Base-by-base conservation (phyloP, 2,797 vertebrate genomes). In the Notolabrus celidotus region DNA sequence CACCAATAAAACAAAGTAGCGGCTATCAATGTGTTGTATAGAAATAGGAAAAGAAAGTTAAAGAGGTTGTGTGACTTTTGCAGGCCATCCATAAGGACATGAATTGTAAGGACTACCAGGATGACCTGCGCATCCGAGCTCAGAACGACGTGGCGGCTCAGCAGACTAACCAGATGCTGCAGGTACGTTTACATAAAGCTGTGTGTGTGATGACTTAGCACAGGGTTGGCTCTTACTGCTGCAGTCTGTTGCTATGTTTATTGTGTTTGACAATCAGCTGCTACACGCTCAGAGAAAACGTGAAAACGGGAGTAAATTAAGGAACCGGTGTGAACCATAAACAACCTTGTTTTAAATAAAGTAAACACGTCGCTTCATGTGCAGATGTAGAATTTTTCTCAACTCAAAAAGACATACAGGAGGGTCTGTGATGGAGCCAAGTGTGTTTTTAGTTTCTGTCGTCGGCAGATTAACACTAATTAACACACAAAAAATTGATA, bases 81-180 rank as follows among this genome's bases (percentile, higher is more conserved):
- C 74, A 96, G 96, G 96, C 96, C 51, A 95, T 97, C 75, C 96
- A 97, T 0, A 78, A 92, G 16, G 84, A 17, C 67, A 96, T 96
- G 95, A 95, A 95, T 66, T 97, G 96, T 78, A 95, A 93, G 75
- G 93, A 96, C 65, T 97, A 97, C 79, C 96, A 97, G 79, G 96
- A 97, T 0, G 96, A 98, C 84, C 90, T 93, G 60, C 93, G 91
- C 0, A 25, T 93, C 47, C 86, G 95, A 50, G 95, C 96, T 0
- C 89, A 93, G 79, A 96, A 96, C 0, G 95, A 97, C 33, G 19
- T 86, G 17, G 94, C 95, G 0, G 96, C 96, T 19, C 92, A 90
- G 78, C 92, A 94, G 77, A 96, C 96, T 0, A 94, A 93, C 0
- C 90, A 94, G 72, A 94, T 95, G 94, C 82, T 97, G 2, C 91